These are phyloP conservation scores for Stenchaetothrips biformis DNA, from an alignment of 2,888 invertebrate species.

Conservation along the genomic window DNA sequence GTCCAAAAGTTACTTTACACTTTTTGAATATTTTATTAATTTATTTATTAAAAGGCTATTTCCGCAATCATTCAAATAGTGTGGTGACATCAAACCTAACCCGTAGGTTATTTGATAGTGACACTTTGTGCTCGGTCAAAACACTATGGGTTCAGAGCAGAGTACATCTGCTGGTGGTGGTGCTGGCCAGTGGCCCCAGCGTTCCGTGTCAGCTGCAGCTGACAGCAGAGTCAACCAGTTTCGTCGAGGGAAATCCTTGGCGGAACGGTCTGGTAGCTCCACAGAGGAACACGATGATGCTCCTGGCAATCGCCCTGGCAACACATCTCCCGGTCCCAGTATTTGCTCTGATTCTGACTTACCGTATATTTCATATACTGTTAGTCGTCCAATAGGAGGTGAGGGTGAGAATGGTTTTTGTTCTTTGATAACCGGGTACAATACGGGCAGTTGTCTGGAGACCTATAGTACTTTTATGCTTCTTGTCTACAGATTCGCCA, in stretches of 20 bases:
- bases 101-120: too few species aligned
- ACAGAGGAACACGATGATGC: slow-evolving; percentile 37
- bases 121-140: too few species aligned
- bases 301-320: slow-evolving; percentile 47
- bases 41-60: too few species aligned
- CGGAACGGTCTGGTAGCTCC: slow-evolving; percentile 37
- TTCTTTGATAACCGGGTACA: not conserved
- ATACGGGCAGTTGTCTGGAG: slow-evolving; percentile 23
- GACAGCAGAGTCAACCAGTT: slow-evolving; percentile 33
- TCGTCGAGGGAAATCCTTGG: slow-evolving; percentile 41
- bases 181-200: not conserved
- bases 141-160: not conserved
- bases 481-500: slow-evolving; percentile 63
- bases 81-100: too few species aligned
- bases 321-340: slow-evolving; percentile 79
- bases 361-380: slow-evolving; percentile 87
- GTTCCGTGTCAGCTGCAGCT: not conserved
- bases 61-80: too few species aligned
- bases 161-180: not conserved
- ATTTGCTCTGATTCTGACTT: slow-evolving; percentile 84
- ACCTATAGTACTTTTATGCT: slow-evolving; percentile 25
- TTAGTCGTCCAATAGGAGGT: slow-evolving; percentile 83
- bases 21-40: too few species aligned
- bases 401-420: slow-evolving; percentile 35
- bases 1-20: too few species aligned